Conservation (phyloP, 2,113 vertebrate genomes). For the Chionis minor region DNA sequence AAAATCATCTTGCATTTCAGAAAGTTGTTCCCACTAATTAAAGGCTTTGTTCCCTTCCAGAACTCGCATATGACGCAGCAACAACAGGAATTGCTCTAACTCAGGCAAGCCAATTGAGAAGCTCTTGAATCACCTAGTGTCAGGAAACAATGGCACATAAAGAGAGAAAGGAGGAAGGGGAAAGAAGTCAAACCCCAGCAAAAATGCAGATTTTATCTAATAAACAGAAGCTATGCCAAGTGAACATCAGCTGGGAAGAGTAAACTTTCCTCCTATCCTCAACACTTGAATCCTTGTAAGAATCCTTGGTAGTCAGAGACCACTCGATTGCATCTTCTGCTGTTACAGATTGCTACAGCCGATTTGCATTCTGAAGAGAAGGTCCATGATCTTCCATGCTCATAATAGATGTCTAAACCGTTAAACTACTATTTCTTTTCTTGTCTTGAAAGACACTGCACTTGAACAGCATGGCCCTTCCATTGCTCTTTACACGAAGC, state of each 20-base stretch:
- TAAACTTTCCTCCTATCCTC: background rate
- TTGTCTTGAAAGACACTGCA: conserved; percentile 74
- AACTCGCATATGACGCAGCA: background rate
- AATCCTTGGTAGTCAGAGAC: conserved; percentile 1
- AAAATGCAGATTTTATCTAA: background rate
- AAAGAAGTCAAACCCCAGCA: background rate
- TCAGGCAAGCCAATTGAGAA: background rate
- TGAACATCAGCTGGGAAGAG: background rate
- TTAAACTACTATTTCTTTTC: conserved; percentile 81
- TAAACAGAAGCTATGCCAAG: background rate
- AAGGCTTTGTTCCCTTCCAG: background rate
- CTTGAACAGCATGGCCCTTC: conserved; percentile 70
- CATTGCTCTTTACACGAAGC: conserved; percentile 79
- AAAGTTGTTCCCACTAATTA: background rate
- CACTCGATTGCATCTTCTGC: conserved; percentile 37
- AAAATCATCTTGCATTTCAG: background rate
- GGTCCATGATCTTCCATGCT: conserved; percentile 72
- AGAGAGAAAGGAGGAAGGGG: background rate
- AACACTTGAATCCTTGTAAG: background rate
- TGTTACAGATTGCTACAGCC: conserved; percentile 39
- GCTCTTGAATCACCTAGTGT: background rate
- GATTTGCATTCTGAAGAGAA: conserved; percentile 73
- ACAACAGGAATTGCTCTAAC: background rate
- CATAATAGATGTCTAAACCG: conserved; percentile 76
- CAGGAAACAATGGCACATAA: background rate